Percentiles rank a stretch among this genome's conserved stretches.
These are phyloP conservation scores for Hylyphantes graminicola DNA, from an alignment of 1,140 invertebrate genomes.

Conservation along the genomic window DNA sequence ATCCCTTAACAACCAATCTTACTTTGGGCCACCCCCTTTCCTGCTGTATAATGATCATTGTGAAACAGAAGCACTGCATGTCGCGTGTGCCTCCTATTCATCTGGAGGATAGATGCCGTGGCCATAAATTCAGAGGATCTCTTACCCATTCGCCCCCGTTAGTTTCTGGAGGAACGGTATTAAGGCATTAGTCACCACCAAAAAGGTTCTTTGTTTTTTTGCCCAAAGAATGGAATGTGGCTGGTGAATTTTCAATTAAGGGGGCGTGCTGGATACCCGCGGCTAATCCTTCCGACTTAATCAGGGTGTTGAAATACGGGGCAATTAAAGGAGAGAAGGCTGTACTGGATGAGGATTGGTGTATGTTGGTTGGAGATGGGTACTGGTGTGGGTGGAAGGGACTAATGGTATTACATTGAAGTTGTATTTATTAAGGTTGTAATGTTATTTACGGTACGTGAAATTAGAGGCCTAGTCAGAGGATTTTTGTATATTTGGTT, in stretches of 20 bases:
- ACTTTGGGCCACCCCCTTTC: neutral
- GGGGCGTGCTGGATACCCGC: neutral
- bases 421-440: too few relatives aligned
- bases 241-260: conserved; percentile 36
- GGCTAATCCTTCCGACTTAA: neutral
- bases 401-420: too few relatives aligned
- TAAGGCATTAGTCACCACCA: conserved; percentile 35
- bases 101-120: conserved; percentile 26
- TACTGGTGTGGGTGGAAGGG: too few relatives aligned
- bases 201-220: too few relatives aligned
- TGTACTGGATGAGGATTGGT: neutral
- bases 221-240: neutral
- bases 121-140: conserved; percentile 19
- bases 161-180: conserved; percentile 17
- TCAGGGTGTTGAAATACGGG: neutral
- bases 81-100: conserved; percentile 4
- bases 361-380: neutral
- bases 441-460: too few relatives aligned
- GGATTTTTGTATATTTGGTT: too few relatives aligned
- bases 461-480: too few relatives aligned
- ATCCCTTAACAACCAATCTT: conserved; percentile 43
- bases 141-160: too few relatives aligned
- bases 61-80: conserved; percentile 36
- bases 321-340: too few relatives aligned
- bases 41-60: conserved; percentile 42